phyloP scores from a whole-genome alignment of 2,113 vertebrate genomes.

The Ia io region DNA sequence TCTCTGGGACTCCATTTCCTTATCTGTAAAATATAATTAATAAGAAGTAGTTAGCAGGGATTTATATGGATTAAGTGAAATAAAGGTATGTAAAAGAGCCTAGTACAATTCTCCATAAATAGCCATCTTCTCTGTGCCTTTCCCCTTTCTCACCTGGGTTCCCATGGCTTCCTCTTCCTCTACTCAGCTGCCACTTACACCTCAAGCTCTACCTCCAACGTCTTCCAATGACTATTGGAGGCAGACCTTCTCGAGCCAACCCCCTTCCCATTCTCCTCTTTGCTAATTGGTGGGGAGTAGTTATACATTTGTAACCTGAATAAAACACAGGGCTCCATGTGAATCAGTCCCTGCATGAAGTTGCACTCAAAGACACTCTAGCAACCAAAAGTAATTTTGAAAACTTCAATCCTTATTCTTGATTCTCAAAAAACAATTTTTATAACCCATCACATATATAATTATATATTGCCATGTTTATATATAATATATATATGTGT shows the following conservation, averaged over 20 bases:
- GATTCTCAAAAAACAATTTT: not conserved
- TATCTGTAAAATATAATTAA: not conserved
- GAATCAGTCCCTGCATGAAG: not conserved
- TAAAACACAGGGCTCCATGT: not conserved
- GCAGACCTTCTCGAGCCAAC: not conserved
- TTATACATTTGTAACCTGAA: not conserved
- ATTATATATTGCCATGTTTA: too few species aligned
- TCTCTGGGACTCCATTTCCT: not conserved
- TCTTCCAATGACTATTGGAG: not conserved
- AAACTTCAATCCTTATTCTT: not conserved
- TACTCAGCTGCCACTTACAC: not conserved
- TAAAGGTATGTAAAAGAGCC: not conserved
- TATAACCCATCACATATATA: not conserved
- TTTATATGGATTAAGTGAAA: not conserved
- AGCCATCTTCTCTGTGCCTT: rapidly evolving
- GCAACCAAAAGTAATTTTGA: not conserved
- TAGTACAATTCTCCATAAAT: rapidly evolving
- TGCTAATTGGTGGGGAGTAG: rapidly evolving
- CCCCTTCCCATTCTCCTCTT: too few species aligned
- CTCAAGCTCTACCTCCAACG: not conserved
- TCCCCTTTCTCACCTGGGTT: not conserved
- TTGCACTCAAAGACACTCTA: not conserved
- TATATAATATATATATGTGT: too few species aligned
- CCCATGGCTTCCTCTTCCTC: not conserved
- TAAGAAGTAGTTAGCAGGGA: not conserved